Base-by-base conservation (phyloP, 2,113 vertebrate genomes). In the Setophaga kirtlandii region DNA sequence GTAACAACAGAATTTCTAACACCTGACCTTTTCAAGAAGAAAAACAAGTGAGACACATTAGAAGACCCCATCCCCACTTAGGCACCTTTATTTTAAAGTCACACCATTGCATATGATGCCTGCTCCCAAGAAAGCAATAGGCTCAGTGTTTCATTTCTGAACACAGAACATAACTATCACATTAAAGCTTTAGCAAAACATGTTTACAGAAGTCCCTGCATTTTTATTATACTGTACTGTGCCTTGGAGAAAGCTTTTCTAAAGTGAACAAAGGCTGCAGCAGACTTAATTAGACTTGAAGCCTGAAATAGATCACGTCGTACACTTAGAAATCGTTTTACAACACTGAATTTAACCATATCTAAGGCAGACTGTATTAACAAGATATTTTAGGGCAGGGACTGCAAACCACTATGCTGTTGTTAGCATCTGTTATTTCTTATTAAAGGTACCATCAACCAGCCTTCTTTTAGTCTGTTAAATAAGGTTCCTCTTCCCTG, bases 11-110 rank as follows among this genome's bases (percentile, higher is more conserved):
- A 95, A 94, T 88, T 89, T 87, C 68, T 85, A 89, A 78, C 39
- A 90, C 44, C 52, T 87, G 77, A 91, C 71, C 82, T 95, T 95
- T 74, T 22, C 55, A 84, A 77, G 68, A 87, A 87, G 58, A 63
- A 96, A 92, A 93, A 41, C 74, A 94, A 63, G 74, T 0, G 4
- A 63, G 25, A 49, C 21, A 24, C 55, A 37, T 77, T 52, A 80
- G 55, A 92, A 67, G 28, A 31, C 8, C 7, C n/a, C 35, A 41
- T 52, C 27, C n/a, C 56, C 56, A 50, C 15, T 55, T 21, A 31
- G 41, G 27, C 71, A 52, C 60, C 35, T 80, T 90, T 27, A 42
- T 33, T 77, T 87, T 44, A 87, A 94, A 71, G 91, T 93, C 55
- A 92, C 9, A 1, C 9, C 47, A 83, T 16, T 83, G 37, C 50